Evolutionary conservation across 1,140 invertebrate genomes (phyloP), one percentile per base, ranked within the genome.

Genomic region (Nephila pilipes): DNA sequence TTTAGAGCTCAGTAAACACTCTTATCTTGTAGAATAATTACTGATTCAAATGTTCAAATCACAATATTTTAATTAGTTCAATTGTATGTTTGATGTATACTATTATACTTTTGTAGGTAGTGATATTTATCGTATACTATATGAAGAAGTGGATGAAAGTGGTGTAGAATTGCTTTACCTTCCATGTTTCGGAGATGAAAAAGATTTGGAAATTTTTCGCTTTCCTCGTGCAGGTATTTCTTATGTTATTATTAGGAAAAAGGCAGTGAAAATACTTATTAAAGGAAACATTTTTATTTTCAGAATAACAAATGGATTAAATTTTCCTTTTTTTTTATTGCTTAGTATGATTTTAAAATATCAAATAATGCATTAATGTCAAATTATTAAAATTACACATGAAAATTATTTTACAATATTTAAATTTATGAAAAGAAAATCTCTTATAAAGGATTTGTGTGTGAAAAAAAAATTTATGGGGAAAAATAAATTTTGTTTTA

Each of bases 71-170:
- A 2, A 38, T 6, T 38, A 38, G n/a, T n/a, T n/a, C n/a, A n/a
- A n/a, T n/a, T n/a, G n/a, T n/a, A n/a, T n/a, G 0, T 46, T 46
- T 10, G 12, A 0, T n/a, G 22, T 2, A 63, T 25, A 2, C 25
- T 25, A n/a, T 25, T 29, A 25, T 25, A 12, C 5, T 65, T 29
- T 10, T 65, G 5, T 54, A 93, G 89, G 85, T 36, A 29, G 46
- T 60, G 94, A 93, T 80, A 75, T 93, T 95, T 99, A 98, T 96
- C 96, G 98, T 94, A 98, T 99, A 95, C 96, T 99, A 22, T 99
- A 99, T 95, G 99, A 99, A 96, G 98, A 99, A 96, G 98, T 99
- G 0, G 99, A 99, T 95, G 99, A 99, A 95, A 97, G 97, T 91
- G 97, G 98, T 92, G 99, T 99, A 16, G 98, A 99, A 94, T 97